Base-by-base conservation (phyloP, 2,888 invertebrate species). In the Drosophila robusta region DNA sequence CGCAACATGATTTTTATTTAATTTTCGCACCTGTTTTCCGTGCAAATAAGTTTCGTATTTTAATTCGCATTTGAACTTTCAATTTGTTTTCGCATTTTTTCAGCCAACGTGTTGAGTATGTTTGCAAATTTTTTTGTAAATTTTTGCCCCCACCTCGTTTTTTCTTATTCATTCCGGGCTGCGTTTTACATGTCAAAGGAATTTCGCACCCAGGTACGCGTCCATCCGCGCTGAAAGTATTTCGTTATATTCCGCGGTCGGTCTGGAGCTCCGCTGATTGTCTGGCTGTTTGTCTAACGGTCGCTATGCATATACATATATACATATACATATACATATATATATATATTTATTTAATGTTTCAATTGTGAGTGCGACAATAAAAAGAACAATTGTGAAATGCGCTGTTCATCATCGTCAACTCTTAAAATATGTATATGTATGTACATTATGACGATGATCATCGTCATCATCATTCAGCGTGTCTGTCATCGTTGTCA, bases 101-200 rank as follows among this genome's bases (percentile, higher is more conserved):
- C 41, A 22, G 16, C 18, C 18, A 54, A 39, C 61, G 57, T 57
- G 58, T 75, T 54, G 63, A 61, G 52, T 58, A 44, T 71, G 57
- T 54, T 50, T 26, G 34, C 12, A 34, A 34, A 34, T 45, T 34
- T 22, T 18, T 49, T 55, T 45, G 18, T 18, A 3, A 22, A 45
- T 29, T 54, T 42, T 58, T 64, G 18, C 24, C 14, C 14, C 39
- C 39, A 34, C 11, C 32, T 54, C 65, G 55, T 44, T 16, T 49
- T 56, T 18, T 26, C 44, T 64, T 58, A 55, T 70, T 60, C 65
- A 76, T 71, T 67, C 51, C 68, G 56, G 36, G 63, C 56, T 12
- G 64, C 60, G 75, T 77, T 83, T 88, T 83, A 69, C 83, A 88
- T 84, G 78, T 88, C 89, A 84, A 84, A 88, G 87, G 72, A 68